Percentiles rank a stretch among this genome's conserved stretches.
Conservation (phyloP, 2,888 invertebrate species). For the Tuberolachnus salignus region DNA sequence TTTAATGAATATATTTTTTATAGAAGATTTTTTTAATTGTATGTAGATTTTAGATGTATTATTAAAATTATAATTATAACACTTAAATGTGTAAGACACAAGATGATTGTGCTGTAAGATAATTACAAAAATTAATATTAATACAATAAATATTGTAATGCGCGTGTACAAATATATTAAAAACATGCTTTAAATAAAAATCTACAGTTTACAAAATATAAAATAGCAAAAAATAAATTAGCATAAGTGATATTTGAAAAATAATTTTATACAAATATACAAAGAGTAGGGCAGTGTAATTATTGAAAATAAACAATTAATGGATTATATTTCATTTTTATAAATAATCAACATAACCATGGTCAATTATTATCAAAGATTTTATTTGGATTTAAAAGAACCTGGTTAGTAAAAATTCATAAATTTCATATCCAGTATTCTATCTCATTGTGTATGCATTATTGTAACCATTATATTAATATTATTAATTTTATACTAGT, state of each 20-base stretch:
- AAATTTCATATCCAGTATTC: no score
- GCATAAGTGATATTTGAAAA: constrained; percentile 33
- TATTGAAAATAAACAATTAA: no score
- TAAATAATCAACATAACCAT: no score
- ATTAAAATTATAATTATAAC: constrained; percentile 19
- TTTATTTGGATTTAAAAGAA: no score
- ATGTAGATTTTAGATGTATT: background rate
- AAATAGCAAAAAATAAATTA: constrained; percentile 3
- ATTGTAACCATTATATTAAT: no score
- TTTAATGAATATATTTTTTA: background rate
- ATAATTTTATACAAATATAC: background rate
- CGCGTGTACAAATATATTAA: background rate
- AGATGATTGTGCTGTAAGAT: background rate
- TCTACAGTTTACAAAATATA: background rate
- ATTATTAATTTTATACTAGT: no score
- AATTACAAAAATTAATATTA: background rate
- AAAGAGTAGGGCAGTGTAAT: no score
- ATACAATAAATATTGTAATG: background rate
- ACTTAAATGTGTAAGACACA: background rate
- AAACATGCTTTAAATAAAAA: constrained; percentile 27
- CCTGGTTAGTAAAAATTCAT: no score
- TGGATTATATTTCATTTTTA: no score
- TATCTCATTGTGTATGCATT: no score
- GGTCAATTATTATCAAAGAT: no score
- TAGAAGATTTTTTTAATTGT: background rate